phyloP scores from a whole-genome alignment of 2,888 invertebrate genomes.

The Temnothorax rugatulus region DNA sequence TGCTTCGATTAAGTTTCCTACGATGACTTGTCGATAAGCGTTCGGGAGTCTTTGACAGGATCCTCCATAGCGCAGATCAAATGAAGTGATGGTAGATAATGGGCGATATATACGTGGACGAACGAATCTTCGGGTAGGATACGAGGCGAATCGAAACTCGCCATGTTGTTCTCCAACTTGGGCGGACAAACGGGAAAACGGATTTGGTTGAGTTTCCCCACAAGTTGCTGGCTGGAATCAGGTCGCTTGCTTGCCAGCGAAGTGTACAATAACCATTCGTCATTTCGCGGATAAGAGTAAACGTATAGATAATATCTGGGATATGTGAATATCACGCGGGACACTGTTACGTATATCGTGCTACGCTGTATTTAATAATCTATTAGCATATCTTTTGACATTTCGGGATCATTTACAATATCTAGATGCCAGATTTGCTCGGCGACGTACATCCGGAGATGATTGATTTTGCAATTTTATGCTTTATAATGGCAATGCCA shows the following conservation, averaged over 20 bases:
- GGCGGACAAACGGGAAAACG: conserved; percentile 43
- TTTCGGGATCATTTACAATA: conserved; percentile 24
- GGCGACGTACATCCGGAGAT: background rate
- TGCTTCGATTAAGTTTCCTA: background rate
- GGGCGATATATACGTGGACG: conserved; percentile 40
- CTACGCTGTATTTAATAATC: conserved; percentile 3
- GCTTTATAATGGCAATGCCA: background rate
- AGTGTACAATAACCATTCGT: conserved; percentile 43
- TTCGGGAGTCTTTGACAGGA: background rate
- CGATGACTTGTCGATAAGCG: background rate
- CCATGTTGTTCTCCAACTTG: conserved; percentile 49
- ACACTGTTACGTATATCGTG: background rate
- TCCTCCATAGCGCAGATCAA: background rate
- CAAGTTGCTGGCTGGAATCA: conserved; percentile 34
- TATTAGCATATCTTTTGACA: conserved; percentile 3
- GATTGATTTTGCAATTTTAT: background rate
- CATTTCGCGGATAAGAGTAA: conserved; percentile 29
- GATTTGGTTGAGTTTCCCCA: conserved; percentile 45
- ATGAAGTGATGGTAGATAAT: conserved; percentile 34
- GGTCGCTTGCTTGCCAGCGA: conserved; percentile 39
- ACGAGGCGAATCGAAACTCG: conserved; percentile 20
- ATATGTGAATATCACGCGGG: background rate
- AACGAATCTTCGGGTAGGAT: conserved; percentile 30
- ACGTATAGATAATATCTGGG: conserved; percentile 2
- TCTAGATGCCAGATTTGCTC: background rate